Evolutionary conservation across 30 jellyfish, hydroid and myxozoan species (phyloP), one percentile per base, ranked within the genome.

Genomic region (Hydractinia echinata): DNA sequence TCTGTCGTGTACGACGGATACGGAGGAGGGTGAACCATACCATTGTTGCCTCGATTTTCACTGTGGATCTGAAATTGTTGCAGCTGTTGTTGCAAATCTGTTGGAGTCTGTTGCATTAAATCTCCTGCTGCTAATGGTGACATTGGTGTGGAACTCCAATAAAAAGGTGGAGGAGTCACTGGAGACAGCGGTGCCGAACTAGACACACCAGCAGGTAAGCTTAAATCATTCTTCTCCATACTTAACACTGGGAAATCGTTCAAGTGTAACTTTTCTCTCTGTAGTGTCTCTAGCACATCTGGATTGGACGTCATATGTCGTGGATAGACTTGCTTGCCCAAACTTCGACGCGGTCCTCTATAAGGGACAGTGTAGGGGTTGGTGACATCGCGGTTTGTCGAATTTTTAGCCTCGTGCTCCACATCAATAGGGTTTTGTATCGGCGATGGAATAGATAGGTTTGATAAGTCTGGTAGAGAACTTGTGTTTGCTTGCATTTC

Each of bases 81-180:
- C 87, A 72, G 76, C 55, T 82, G 91, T 64, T 83, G 90, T 61
- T 82, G 91, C 81, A 83, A 73, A 21, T 83, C 88, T 39, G 87
- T 67, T 44, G 81, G 84, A 56, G 58, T 64, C 18, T 84, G 94
- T 4, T 89, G 80, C 66, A 73, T 76, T 49, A 93, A 66, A 18
- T 92, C 99, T 82, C 85, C 95, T 70, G 84, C 70, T 53, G 96
- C 99, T 13, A 93, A 88, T 7, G 99, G 99, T 6, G 99, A 93
- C 55, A 93, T 83, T 19, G 99, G 87, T 16, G 95, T 87, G 49
- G 73, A 52, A 53, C 53, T 77, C 89, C 94, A 84, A 56, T 83
- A 73, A 73, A 20, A 84, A n/a, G 80, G 87, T 50, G 81, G 81
- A 51, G 73, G 87, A 8, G 89, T 39, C 69, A 72, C 87, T 19